Base-by-base conservation (phyloP, 2,113 vertebrate genomes). In the Synchiropus splendidus region DNA sequence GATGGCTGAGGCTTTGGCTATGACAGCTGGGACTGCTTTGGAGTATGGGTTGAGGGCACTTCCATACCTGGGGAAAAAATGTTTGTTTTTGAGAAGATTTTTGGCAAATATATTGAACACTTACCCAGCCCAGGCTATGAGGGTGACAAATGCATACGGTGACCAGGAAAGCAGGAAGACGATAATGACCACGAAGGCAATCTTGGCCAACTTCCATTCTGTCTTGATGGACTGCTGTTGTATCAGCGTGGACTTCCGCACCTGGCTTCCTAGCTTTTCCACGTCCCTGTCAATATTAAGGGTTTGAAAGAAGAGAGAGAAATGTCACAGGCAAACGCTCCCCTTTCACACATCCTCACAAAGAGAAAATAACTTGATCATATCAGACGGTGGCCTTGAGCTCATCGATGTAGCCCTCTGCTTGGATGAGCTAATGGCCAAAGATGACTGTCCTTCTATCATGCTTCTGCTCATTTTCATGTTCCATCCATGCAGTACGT, bases 171-270 rank as follows among this genome's bases (percentile, higher is more conserved):
- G 77, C 51, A 94, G 86, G 42, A 84, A 97, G 36, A 94, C 85
- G 11, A 90, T 87, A 75, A 92, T 93, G 70, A 92, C 84, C 16
- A 96, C 85, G 72, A 92, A 80, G 43, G 89, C 88, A 4, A 92
- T 85, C 84, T 92, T 95, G 40, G 92, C 93, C 80, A 92, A 86
- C 70, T 91, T 94, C 92, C 92, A 97, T 63, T 98, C 92, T 6
- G 81, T 91, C 77, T 82, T 90, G 64, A 97, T 90, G 60, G 82
- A 81, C 70, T 83, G 82, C 57, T 84, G 75, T 49, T 80, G 83
- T 18, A 77, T 74, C 61, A 81, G 57, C 62, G 67, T 82, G 43
- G 78, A 75, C 79, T 64, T 88, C 80, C 69, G 83, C 79, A 67
- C 81, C 79, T 67, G 88, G 61, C 58, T 85, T 42, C 56, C 80